phyloP scores from a whole-genome alignment of 23 tunicate genomes.

The Halocynthia aurantium region DNA sequence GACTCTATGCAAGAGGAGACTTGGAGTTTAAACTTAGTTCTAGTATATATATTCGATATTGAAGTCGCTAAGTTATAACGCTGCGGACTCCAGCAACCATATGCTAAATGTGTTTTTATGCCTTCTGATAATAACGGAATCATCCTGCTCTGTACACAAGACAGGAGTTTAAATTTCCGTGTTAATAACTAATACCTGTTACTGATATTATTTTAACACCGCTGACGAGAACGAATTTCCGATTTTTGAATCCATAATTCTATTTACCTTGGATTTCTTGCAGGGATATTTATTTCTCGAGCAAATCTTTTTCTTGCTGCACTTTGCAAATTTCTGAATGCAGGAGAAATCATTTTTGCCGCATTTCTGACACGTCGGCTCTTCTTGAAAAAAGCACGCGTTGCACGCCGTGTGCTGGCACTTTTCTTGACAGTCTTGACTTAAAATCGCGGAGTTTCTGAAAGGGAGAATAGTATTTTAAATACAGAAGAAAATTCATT shows the following conservation, averaged over 20 bases:
- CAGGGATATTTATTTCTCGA: slow-evolving; percentile 18
- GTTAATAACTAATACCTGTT: too few species aligned
- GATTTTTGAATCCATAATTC: neutral
- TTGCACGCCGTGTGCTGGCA: slow-evolving; percentile 43
- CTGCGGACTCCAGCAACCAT: too few species aligned
- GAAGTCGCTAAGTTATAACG: too few species aligned
- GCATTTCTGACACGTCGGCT: slow-evolving; percentile 33
- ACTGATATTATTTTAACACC: neutral
- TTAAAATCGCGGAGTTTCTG: slow-evolving; percentile 13
- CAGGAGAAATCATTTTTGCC: slow-evolving; percentile 18
- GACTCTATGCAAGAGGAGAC: too few species aligned
- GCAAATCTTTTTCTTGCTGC: slow-evolving; percentile 28
- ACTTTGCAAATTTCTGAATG: slow-evolving; percentile 27
- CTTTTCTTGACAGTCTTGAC: slow-evolving; percentile 27
- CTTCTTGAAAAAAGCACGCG: slow-evolving; percentile 37
- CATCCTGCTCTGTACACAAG: too few species aligned
- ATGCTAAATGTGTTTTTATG: too few species aligned
- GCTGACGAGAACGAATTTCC: neutral
- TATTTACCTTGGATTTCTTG: slow-evolving; percentile 9
- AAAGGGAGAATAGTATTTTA: neutral
- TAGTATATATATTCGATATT: too few species aligned
- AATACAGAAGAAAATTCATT: too few species aligned
- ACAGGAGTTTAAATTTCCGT: too few species aligned
- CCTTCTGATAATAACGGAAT: too few species aligned
- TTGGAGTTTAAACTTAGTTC: too few species aligned